Evolutionary conservation across 2,888 invertebrate genomes (phyloP).

Genomic region (Deilephila elpenor): DNA sequence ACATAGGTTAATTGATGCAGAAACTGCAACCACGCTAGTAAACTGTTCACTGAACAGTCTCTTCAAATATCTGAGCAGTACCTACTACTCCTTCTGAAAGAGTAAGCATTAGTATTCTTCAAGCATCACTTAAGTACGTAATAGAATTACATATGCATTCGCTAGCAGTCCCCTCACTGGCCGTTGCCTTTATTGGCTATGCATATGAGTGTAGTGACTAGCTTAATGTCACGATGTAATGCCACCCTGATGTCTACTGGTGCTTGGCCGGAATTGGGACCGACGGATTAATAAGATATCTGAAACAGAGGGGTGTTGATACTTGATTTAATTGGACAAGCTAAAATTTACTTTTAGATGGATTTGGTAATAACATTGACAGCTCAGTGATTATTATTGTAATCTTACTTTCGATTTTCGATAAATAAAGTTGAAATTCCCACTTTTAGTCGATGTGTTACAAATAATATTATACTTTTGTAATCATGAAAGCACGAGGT

Average conservation of each 20-base stretch:
- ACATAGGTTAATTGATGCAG: too few species aligned
- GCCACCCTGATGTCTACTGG: slow-evolving; percentile 5
- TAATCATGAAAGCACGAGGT: too few species aligned
- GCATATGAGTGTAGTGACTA: not conserved
- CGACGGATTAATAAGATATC: not conserved
- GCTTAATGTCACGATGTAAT: slow-evolving; percentile 12
- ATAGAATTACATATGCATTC: not conserved
- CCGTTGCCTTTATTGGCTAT: not conserved
- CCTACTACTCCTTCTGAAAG: too few species aligned
- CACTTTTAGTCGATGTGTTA: too few species aligned
- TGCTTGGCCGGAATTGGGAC: not conserved
- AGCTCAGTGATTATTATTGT: not conserved
- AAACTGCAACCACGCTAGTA: too few species aligned
- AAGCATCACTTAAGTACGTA: not conserved
- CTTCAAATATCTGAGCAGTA: too few species aligned
- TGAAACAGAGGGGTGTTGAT: not conserved
- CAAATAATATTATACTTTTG: too few species aligned
- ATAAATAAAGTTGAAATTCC: too few species aligned
- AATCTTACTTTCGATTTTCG: not conserved
- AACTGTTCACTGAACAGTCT: too few species aligned
- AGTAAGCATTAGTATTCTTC: not conserved
- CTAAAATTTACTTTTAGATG: not conserved
- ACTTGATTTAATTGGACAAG: not conserved
- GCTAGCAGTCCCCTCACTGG: not conserved
- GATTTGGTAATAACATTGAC: not conserved